Conservation (phyloP, 2,888 invertebrate species). For the Noctua pronuba region DNA sequence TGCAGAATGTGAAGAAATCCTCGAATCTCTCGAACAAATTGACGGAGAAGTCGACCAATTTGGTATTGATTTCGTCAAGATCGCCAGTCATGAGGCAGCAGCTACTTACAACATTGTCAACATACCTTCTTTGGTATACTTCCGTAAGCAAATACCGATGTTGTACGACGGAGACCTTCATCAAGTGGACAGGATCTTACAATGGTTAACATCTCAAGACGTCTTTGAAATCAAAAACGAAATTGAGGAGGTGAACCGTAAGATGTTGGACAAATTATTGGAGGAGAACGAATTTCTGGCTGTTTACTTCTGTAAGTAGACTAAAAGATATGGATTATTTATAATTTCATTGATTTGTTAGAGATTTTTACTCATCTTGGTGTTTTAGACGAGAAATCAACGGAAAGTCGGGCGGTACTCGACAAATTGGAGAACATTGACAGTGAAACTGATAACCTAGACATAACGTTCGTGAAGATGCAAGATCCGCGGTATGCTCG, state of each 20-base stretch:
- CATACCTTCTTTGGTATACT: conserved; percentile 96
- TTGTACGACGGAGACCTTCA: conserved; percentile 97
- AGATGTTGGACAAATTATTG: conserved; percentile 98
- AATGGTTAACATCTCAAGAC: conserved; percentile 98
- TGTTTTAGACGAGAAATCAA: conserved; percentile 94
- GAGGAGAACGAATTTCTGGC: conserved; percentile 98
- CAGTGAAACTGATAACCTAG: conserved; percentile 97
- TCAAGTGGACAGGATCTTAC: conserved; percentile 95
- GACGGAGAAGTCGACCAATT: conserved; percentile 98
- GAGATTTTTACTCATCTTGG: not conserved
- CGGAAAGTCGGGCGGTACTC: conserved; percentile 95
- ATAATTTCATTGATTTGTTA: not conserved
- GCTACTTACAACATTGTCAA: conserved; percentile 95
- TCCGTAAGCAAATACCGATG: conserved; percentile 95
- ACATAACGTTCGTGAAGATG: conserved; percentile 98
- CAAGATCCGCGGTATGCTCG: conserved; percentile 97
- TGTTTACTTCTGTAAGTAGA: conserved; percentile 97
- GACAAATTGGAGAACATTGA: conserved; percentile 98
- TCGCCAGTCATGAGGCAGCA: conserved; percentile 95
- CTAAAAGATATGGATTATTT: not conserved
- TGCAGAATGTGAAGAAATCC: conserved; percentile 96
- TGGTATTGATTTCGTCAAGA: conserved; percentile 98
- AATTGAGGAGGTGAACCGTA: conserved; percentile 98
- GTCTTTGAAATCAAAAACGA: conserved; percentile 98
- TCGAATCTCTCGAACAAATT: conserved; percentile 97